A percentile compares a stretch with the other conserved stretches of the same genome.
These are phyloP conservation scores for Drosophila neonasuta DNA, from an alignment of 2,888 invertebrate genomes.

Conservation along the genomic window DNA sequence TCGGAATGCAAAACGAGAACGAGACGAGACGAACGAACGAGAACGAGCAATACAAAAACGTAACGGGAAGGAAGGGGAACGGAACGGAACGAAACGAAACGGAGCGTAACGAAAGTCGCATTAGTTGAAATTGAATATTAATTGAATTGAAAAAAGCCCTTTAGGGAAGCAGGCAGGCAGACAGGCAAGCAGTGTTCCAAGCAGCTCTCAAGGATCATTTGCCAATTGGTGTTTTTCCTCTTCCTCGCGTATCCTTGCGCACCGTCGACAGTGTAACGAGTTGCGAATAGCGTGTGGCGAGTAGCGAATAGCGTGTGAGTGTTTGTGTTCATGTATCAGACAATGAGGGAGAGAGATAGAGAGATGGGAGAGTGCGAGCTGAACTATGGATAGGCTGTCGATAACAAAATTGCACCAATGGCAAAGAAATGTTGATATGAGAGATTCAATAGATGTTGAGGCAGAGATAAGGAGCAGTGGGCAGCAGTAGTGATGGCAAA, in stretches of 20 bases:
- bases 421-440: neutral
- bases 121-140: conserved; percentile 31
- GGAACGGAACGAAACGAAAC: conserved; percentile 14
- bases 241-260: conserved; percentile 13
- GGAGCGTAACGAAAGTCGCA: conserved; percentile 6
- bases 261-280: conserved; percentile 11
- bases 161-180: conserved; percentile 24
- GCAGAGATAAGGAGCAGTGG: neutral
- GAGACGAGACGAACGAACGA: conserved; percentile 44
- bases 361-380: conserved; percentile 6
- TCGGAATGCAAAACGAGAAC: conserved; percentile 56
- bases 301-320: conserved; percentile 7
- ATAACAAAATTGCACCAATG: neutral
- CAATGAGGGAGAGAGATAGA: neutral
- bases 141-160: conserved; percentile 13
- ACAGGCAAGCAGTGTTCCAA: conserved; percentile 34
- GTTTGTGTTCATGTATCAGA: neutral
- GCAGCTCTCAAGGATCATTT: conserved; percentile 20
- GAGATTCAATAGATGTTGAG: too few species aligned
- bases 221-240: conserved; percentile 2
- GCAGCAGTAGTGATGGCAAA: neutral
- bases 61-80: conserved; percentile 3
- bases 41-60: conserved; percentile 33
- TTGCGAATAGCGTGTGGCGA: neutral
- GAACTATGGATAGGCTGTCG: neutral